phyloP scores from a whole-genome alignment of 2,888 invertebrate genomes.

The Parelbella ahira region DNA sequence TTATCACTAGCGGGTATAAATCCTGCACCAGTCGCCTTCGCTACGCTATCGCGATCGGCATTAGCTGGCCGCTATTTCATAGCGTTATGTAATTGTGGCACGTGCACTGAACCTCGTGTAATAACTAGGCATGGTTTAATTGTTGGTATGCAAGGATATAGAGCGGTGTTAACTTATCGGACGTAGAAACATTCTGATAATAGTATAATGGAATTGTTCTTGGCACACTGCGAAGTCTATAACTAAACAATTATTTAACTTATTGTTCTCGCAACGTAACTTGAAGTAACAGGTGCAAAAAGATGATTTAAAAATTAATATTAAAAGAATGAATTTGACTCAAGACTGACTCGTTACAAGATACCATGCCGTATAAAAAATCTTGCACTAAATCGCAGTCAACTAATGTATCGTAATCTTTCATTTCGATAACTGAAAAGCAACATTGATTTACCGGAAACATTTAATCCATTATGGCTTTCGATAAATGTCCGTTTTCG shows the following conservation, averaged over 20 bases:
- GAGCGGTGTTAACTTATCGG: not conserved
- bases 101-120: conserved; percentile 43
- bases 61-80: conserved; percentile 53
- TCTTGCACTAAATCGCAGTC: too few species aligned
- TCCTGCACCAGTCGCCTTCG: conserved; percentile 39
- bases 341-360: too few species aligned
- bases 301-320: too few species aligned
- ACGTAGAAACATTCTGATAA: too few species aligned
- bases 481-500: conserved; percentile 22
- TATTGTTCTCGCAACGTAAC: too few species aligned
- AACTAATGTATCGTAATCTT: conserved; percentile 16
- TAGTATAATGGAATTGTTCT: too few species aligned
- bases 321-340: too few species aligned
- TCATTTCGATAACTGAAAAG: conserved; percentile 18
- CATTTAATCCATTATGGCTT: conserved; percentile 24
- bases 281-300: too few species aligned
- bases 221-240: too few species aligned
- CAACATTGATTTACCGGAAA: conserved; percentile 23
- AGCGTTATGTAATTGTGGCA: conserved; percentile 46
- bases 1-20: conserved; percentile 48
- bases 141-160: conserved; percentile 28
- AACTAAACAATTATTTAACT: too few species aligned
- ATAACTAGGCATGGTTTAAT: conserved; percentile 35
- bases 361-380: too few species aligned
- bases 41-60: conserved; percentile 51